Conservation (phyloP, 2,888 invertebrate genomes). For the Andrena praecox region DNA sequence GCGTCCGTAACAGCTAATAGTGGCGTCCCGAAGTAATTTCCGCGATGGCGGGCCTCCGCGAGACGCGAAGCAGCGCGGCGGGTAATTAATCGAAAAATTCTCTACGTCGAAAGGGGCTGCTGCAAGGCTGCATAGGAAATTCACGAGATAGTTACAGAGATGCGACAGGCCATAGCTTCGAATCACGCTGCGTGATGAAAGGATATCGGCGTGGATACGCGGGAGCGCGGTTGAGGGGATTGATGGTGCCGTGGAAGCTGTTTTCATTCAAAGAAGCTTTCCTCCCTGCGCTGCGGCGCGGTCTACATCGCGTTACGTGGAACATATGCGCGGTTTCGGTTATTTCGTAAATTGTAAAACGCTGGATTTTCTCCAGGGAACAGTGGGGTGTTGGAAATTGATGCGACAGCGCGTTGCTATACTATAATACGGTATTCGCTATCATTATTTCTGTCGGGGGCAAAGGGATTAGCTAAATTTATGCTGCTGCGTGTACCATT, state of each 20-base stretch:
- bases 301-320: neutral
- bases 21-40: conserved; percentile 1
- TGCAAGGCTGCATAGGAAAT: neutral
- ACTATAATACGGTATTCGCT: neutral
- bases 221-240: neutral
- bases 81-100: conserved; percentile 36
- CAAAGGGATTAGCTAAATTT: conserved; percentile 1
- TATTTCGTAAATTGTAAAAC: too few species aligned
- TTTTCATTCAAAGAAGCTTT: neutral
- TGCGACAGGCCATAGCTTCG: neutral
- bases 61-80: neutral
- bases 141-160: conserved; percentile 47
- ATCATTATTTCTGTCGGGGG: neutral
- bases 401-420: neutral
- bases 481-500: neutral
- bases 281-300: neutral
- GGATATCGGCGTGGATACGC: conserved; percentile 17
- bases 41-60: neutral
- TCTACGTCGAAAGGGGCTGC: neutral
- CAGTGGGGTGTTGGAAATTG: neutral
- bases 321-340: too few species aligned
- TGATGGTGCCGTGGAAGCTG: neutral
- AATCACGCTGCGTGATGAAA: conserved; percentile 12
- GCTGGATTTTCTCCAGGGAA: too few species aligned
- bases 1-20: neutral